Percentiles rank a stretch among this genome's conserved stretches.
phyloP scores from a whole-genome alignment of 2,888 invertebrate species.

The Osmoderma eremita region DNA sequence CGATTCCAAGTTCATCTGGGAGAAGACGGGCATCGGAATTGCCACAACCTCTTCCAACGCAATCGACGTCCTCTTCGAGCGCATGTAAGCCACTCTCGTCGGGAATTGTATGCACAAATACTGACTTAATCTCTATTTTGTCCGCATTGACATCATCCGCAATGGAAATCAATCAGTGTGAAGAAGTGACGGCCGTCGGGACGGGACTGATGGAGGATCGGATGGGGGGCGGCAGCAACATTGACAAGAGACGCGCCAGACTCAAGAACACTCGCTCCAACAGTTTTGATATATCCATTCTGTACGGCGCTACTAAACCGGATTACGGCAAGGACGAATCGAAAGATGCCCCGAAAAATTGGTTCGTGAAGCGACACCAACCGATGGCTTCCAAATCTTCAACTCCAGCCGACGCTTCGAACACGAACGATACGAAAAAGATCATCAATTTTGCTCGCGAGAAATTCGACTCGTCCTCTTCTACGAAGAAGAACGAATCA shows the following conservation, averaged over 20 bases:
- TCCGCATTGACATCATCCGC: constrained; percentile 83
- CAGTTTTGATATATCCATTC: constrained; percentile 84
- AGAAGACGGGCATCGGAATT: constrained; percentile 79
- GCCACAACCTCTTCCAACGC: constrained; percentile 67
- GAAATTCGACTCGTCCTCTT: constrained; percentile 46
- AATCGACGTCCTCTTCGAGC: constrained; percentile 54
- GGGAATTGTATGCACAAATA: constrained; percentile 84
- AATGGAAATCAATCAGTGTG: constrained; percentile 80
- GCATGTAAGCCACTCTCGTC: constrained; percentile 58
- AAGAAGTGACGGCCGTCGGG: constrained; percentile 56
- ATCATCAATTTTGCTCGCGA: constrained; percentile 71
- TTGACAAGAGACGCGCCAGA: constrained; percentile 68
- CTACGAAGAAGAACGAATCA: neutral
- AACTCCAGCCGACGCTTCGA: too few relatives aligned
- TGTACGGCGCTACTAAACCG: constrained; percentile 64
- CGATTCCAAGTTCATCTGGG: constrained; percentile 66
- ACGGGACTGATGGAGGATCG: constrained; percentile 47
- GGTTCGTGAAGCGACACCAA: constrained; percentile 83
- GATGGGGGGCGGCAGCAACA: constrained; percentile 44
- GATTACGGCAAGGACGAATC: constrained; percentile 46
- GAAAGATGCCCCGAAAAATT: constrained; percentile 69
- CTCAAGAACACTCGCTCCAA: constrained; percentile 81
- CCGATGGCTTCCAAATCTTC: constrained; percentile 71
- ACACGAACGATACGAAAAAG: constrained; percentile 49
- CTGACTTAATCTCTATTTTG: constrained; percentile 82